These are phyloP conservation scores for Scaptomyza hsui DNA, from an alignment of 1,140 invertebrate species.

Conservation along the genomic window DNA sequence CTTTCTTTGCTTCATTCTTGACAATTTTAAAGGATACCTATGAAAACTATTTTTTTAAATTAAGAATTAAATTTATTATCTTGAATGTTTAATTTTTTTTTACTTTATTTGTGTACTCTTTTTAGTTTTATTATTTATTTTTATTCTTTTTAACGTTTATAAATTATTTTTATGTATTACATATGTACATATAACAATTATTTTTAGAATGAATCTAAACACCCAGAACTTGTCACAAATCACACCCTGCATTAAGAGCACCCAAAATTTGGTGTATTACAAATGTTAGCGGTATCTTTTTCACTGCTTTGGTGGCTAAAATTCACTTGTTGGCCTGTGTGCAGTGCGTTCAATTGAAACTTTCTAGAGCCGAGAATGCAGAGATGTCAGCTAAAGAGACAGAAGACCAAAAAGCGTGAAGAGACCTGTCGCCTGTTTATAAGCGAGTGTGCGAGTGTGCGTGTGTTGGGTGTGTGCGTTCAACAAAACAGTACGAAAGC, in stretches of 20 bases:
- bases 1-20: not conserved
- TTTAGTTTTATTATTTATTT: too few species aligned
- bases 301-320: constrained; percentile 39
- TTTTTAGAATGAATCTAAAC: too few species aligned
- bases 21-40: too few species aligned
- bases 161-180: too few species aligned
- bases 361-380: not conserved
- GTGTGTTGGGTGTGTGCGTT: not conserved
- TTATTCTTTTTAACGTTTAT: too few species aligned
- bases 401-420: constrained; percentile 13
- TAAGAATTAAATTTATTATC: too few species aligned
- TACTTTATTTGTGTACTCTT: too few species aligned
- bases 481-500: constrained; percentile 39
- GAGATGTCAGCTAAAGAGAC: constrained; percentile 10
- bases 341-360: constrained; percentile 46
- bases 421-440: constrained; percentile 19
- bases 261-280: not conserved
- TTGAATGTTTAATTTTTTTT: not conserved
- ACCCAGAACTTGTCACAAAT: not conserved
- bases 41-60: too few species aligned
- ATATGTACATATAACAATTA: too few species aligned
- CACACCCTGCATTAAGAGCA: not conserved
- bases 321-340: constrained; percentile 52
- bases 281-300: constrained; percentile 33
- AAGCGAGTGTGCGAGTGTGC: not conserved